Percentiles rank a stretch among this genome's conserved stretches.
Conservation (phyloP, 35 echinoderm and acorn worm species). For the Eucidaris tribuloides region DNA sequence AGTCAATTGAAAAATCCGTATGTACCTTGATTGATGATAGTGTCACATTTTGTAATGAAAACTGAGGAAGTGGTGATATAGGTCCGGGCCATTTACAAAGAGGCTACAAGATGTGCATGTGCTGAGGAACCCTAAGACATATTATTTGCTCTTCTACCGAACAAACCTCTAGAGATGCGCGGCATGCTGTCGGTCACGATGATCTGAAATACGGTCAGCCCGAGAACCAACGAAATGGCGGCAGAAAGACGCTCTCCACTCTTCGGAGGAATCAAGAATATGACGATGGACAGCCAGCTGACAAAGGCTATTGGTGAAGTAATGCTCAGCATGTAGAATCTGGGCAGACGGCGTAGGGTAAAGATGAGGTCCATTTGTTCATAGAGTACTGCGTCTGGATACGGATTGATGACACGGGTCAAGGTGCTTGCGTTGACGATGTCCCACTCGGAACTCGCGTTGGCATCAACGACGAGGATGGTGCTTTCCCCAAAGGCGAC, state of each 20-base stretch:
- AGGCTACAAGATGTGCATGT: too few relatives aligned
- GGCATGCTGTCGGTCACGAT: background rate
- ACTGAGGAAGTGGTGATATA: too few relatives aligned
- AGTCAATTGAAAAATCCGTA: too few relatives aligned
- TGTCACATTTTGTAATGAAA: too few relatives aligned
- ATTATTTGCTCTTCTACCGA: too few relatives aligned
- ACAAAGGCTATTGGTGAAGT: background rate
- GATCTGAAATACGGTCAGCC: slow-evolving; percentile 5
- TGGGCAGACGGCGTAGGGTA: background rate
- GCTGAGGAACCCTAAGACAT: too few relatives aligned
- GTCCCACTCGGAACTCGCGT: background rate
- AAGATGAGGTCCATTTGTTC: background rate
- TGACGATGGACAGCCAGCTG: background rate
- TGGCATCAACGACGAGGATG: background rate
- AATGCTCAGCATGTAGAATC: background rate
- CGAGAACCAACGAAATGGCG: background rate
- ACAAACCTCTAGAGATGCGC: background rate
- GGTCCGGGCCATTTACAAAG: too few relatives aligned
- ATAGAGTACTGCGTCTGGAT: background rate
- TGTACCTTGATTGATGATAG: too few relatives aligned
- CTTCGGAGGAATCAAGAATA: slow-evolving; percentile 2
- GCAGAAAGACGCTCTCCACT: slow-evolving; percentile 6
- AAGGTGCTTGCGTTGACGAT: background rate
- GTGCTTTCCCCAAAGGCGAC: background rate
- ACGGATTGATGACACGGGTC: background rate